A percentile compares a stretch with the other conserved stretches of the same genome.
Evolutionary conservation across 2,113 vertebrate genomes (phyloP).

Genomic region (Zosterops pallidus): DNA sequence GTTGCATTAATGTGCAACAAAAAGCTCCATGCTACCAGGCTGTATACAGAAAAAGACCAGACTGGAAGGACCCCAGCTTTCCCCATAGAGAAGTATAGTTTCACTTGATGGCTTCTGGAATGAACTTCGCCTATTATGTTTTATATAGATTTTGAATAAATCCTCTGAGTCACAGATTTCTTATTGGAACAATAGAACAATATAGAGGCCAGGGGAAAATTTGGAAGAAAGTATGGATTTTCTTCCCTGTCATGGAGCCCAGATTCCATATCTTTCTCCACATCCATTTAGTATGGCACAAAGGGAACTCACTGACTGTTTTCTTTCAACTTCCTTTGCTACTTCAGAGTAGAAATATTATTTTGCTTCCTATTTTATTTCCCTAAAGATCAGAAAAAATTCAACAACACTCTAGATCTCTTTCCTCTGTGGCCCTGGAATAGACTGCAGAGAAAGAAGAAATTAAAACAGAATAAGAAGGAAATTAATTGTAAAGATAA

Average conservation of each 20-base stretch:
- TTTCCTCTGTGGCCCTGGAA: neutral
- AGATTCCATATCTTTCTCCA: conserved; percentile 78
- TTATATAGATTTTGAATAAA: conserved; percentile 60
- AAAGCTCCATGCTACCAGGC: conserved; percentile 23
- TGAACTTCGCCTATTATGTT: conserved; percentile 54
- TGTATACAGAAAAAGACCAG: conserved; percentile 44
- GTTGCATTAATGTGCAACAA: neutral
- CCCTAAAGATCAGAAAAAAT: neutral
- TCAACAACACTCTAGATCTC: neutral
- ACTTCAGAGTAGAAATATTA: conserved; percentile 10
- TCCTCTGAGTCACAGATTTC: conserved; percentile 50
- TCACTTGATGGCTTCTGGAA: conserved; percentile 52
- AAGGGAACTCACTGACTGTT: conserved; percentile 26
- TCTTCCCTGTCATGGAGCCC: conserved; percentile 73
- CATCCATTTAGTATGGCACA: conserved; percentile 70
- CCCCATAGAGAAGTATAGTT: conserved; percentile 41
- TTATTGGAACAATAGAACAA: conserved; percentile 35
- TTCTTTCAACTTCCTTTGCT: conserved; percentile 13
- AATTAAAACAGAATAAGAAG: neutral
- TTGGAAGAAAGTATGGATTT: conserved; percentile 73
- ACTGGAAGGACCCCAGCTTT: conserved; percentile 50
- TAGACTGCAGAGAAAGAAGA: neutral
- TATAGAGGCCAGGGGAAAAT: conserved; percentile 28
- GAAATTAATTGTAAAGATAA: neutral
- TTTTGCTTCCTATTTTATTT: conserved; percentile 18